Evolutionary conservation across 2,888 invertebrate genomes (phyloP).

Genomic region (Notodonta ziczac): DNA sequence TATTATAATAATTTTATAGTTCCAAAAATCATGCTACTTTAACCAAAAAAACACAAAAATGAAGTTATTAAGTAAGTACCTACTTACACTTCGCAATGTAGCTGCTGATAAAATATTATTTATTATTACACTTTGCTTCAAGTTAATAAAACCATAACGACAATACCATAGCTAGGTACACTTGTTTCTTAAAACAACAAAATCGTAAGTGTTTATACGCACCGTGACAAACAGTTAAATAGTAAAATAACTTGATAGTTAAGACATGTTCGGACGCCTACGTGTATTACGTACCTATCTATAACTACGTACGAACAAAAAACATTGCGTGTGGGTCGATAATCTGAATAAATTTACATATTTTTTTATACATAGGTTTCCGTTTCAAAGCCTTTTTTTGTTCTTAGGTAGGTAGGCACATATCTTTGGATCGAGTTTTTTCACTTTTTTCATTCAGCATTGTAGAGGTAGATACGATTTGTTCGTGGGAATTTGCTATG

Average conservation of each 20-base stretch:
- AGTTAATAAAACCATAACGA: too few relatives aligned
- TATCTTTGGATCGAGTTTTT: neutral
- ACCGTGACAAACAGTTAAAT: slow-evolving; percentile 17
- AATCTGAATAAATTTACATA: slow-evolving; percentile 21
- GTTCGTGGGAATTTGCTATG: too few relatives aligned
- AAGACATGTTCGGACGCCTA: slow-evolving; percentile 28
- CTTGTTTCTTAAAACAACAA: slow-evolving; percentile 19
- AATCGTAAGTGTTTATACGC: slow-evolving; percentile 24
- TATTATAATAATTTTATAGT: too few relatives aligned
- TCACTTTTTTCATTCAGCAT: too few relatives aligned
- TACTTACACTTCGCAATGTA: too few relatives aligned
- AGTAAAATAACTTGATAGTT: slow-evolving; percentile 19
- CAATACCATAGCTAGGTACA: neutral
- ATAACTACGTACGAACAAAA: slow-evolving; percentile 10
- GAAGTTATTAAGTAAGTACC: too few relatives aligned
- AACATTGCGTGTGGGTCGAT: slow-evolving; percentile 22
- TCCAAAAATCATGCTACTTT: too few relatives aligned
- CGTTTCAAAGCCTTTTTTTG: slow-evolving; percentile 14
- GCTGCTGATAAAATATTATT: too few relatives aligned
- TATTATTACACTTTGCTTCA: too few relatives aligned
- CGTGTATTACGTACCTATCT: slow-evolving; percentile 10
- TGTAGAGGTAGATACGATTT: too few relatives aligned
- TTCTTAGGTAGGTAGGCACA: neutral
- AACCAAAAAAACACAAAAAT: too few relatives aligned
- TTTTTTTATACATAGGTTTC: slow-evolving; percentile 21